Conservation (phyloP, 1,140 invertebrate genomes). For the Gryon sp. region DNA sequence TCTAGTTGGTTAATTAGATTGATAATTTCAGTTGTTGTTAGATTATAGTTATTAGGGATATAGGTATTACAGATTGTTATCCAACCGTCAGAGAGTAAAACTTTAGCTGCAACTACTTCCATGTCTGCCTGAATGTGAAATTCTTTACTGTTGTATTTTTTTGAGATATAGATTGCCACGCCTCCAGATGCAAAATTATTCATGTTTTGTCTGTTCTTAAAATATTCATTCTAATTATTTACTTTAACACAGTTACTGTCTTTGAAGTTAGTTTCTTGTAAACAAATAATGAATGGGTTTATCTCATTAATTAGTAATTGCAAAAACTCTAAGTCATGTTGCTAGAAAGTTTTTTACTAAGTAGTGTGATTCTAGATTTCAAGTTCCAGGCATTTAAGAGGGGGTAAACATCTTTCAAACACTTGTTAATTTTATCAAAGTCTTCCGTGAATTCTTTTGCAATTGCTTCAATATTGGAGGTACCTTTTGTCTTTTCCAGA, state of each 20-base stretch:
- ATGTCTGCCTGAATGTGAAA: constrained; percentile 52
- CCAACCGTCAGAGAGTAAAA: constrained; percentile 32
- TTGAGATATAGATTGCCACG: constrained; percentile 60
- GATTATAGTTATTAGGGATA: constrained; percentile 57
- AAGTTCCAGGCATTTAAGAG: background rate
- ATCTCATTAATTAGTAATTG: no score
- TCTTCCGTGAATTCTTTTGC: background rate
- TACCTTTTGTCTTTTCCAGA: background rate
- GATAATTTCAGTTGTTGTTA: constrained; percentile 46
- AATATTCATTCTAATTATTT: background rate
- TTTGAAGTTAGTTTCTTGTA: constrained; percentile 66
- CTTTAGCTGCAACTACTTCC: constrained; percentile 58
- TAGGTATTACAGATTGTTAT: constrained; percentile 67
- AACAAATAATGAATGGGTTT: no score
- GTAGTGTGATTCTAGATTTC: background rate
- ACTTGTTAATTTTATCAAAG: background rate
- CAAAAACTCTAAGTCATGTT: no score
- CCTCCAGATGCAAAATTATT: constrained; percentile 54
- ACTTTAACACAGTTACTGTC: constrained; percentile 22
- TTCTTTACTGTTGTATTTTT: constrained; percentile 38
- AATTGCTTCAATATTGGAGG: background rate
- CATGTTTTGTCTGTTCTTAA: constrained; percentile 1
- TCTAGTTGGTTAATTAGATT: constrained; percentile 65
- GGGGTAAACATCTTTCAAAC: background rate
- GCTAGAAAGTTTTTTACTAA: no score